These are phyloP conservation scores for Macrotrachela quadricornifera DNA, from an alignment of 1,140 invertebrate genomes.

Conservation along the genomic window DNA sequence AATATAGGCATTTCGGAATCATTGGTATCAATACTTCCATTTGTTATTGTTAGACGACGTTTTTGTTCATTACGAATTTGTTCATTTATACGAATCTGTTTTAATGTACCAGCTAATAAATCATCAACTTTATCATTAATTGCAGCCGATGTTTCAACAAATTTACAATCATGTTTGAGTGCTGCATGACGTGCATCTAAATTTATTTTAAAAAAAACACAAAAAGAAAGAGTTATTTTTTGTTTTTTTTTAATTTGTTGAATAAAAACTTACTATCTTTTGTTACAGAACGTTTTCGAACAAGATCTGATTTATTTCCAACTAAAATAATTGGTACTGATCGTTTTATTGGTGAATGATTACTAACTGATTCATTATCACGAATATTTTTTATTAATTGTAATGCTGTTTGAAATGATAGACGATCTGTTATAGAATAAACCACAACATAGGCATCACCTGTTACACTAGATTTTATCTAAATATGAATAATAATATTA, in stretches of 20 bases:
- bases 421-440: conserved; percentile 3
- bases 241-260: background rate
- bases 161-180: conserved; percentile 1
- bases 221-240: background rate
- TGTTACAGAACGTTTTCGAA: conserved; percentile 2
- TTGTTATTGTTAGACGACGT: too few relatives aligned
- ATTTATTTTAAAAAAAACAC: background rate
- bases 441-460: conserved; percentile 5
- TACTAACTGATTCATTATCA: too few relatives aligned
- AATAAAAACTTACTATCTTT: background rate
- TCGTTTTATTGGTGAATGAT: too few relatives aligned
- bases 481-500: background rate
- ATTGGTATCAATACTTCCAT: too few relatives aligned
- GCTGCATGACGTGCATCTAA: background rate
- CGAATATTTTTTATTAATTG: conserved; percentile 1
- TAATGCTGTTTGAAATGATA: background rate
- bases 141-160: conserved; percentile 9
- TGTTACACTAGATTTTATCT: background rate
- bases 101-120: conserved; percentile 5
- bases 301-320: conserved; percentile 8
- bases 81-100: conserved; percentile 2
- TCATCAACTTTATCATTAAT: conserved; percentile 9
- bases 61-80: too few relatives aligned
- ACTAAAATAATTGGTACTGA: background rate
- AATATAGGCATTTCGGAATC: too few relatives aligned